phyloP scores from a whole-genome alignment of 1,140 invertebrate genomes.

The Antheraea pernyi region DNA sequence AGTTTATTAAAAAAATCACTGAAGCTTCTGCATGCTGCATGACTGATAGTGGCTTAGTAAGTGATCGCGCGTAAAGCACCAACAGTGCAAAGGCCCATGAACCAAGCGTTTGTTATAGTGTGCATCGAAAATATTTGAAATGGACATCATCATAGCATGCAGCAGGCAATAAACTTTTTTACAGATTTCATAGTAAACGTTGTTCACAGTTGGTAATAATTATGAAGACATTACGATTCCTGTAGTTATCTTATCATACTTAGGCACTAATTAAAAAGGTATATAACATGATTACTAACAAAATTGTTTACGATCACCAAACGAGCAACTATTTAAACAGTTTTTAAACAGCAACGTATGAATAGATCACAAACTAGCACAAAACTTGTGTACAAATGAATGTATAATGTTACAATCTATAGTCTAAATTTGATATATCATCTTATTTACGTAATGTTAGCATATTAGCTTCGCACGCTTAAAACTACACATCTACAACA shows the following conservation, averaged over 20 bases:
- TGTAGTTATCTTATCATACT: not conserved
- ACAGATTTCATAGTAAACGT: not conserved
- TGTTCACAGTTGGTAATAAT: not conserved
- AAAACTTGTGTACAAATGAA: not conserved
- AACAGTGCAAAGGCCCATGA: slow-evolving; percentile 43
- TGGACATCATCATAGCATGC: slow-evolving; percentile 62
- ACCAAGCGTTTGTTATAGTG: slow-evolving; percentile 45
- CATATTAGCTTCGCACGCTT: slow-evolving; percentile 49
- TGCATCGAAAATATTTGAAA: slow-evolving; percentile 37
- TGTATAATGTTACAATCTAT: slow-evolving; percentile 54
- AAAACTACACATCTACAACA: slow-evolving; percentile 67
- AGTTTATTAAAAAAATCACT: slow-evolving; percentile 8
- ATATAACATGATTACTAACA: not conserved
- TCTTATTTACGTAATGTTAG: slow-evolving; percentile 33
- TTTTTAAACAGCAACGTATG: not conserved
- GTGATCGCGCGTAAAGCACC: slow-evolving; percentile 62
- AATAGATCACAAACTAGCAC: not conserved
- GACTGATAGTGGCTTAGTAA: slow-evolving; percentile 47
- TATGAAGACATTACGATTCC: not conserved
- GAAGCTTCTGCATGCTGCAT: slow-evolving; percentile 78
- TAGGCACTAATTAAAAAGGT: slow-evolving; percentile 23
- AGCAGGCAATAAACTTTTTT: slow-evolving; percentile 62
- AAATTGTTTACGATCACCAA: not conserved
- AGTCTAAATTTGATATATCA: slow-evolving; percentile 45
- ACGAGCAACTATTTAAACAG: not conserved